These are phyloP conservation scores for Boulengeromyrus knoepffleri DNA, from an alignment of 2,113 vertebrate genomes.

Conservation along the genomic window DNA sequence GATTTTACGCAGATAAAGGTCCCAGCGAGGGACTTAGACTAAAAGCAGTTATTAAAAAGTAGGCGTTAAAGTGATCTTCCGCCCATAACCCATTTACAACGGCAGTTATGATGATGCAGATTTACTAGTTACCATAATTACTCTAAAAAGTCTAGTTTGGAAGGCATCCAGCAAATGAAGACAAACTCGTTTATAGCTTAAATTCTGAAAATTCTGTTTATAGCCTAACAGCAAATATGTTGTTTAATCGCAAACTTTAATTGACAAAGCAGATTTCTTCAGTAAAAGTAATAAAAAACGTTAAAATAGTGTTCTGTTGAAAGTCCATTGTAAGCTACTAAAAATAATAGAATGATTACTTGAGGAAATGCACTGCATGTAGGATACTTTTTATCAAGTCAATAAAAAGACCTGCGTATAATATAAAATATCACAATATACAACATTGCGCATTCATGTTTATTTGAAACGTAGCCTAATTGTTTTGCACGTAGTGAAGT, in stretches of 20 bases:
- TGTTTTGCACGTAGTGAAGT: background rate
- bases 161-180: background rate
- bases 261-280: background rate
- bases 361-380: background rate
- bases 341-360: background rate
- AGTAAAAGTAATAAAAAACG: background rate
- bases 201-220: background rate
- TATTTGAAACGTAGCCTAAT: background rate
- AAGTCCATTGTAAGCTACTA: background rate
- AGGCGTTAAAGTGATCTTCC: slow-evolving; percentile 4
- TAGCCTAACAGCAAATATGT: background rate
- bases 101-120: background rate
- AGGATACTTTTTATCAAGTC: background rate
- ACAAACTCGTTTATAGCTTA: background rate
- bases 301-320: background rate
- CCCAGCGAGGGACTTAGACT: background rate
- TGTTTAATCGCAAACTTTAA: background rate
- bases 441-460: background rate
- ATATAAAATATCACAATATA: background rate
- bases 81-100: background rate
- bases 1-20: background rate
- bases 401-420: background rate
- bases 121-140: slow-evolving; percentile 1
- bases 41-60: background rate
- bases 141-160: slow-evolving; percentile 7